These are phyloP conservation scores for Onychostoma macrolepis DNA, from an alignment of 2,113 vertebrate genomes.

Conservation along the genomic window DNA sequence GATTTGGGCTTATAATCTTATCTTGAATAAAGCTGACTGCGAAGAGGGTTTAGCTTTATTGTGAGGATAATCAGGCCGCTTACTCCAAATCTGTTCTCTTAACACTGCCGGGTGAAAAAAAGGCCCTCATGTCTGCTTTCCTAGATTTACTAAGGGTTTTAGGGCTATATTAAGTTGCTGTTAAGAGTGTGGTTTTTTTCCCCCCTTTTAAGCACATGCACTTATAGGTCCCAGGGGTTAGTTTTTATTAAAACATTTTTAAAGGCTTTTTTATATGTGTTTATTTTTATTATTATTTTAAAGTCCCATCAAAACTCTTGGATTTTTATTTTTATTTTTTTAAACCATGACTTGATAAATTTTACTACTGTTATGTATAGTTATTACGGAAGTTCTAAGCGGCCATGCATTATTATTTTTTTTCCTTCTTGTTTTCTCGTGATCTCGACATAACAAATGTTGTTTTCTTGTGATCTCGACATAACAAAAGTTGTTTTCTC, in stretches of 20 bases:
- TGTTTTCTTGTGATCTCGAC: no score
- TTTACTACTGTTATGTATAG: background rate
- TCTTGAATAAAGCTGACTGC: slow-evolving; percentile 38
- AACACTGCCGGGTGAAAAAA: slow-evolving; percentile 29
- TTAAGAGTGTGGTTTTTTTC: background rate
- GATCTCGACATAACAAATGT: no score
- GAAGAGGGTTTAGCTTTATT: slow-evolving; percentile 43
- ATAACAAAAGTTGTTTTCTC: no score
- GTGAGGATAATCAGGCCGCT: slow-evolving; percentile 43
- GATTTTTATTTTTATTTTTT: background rate
- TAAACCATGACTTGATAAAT: background rate
- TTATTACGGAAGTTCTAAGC: no score
- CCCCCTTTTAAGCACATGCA: background rate
- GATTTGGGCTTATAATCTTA: slow-evolving; percentile 50
- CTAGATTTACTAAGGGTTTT: slow-evolving; percentile 36
- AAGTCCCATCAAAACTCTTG: background rate
- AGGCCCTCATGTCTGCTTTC: slow-evolving; percentile 26
- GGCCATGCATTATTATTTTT: no score
- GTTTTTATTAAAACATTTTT: background rate
- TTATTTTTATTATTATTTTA: background rate
- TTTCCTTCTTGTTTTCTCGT: no score
- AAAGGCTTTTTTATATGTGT: background rate
- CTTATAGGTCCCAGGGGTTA: background rate
- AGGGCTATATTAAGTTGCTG: slow-evolving; percentile 22
- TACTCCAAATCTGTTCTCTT: slow-evolving; percentile 43